Evolutionary conservation across 2,113 vertebrate genomes (phyloP).

Genomic region (Labrus mixtus): DNA sequence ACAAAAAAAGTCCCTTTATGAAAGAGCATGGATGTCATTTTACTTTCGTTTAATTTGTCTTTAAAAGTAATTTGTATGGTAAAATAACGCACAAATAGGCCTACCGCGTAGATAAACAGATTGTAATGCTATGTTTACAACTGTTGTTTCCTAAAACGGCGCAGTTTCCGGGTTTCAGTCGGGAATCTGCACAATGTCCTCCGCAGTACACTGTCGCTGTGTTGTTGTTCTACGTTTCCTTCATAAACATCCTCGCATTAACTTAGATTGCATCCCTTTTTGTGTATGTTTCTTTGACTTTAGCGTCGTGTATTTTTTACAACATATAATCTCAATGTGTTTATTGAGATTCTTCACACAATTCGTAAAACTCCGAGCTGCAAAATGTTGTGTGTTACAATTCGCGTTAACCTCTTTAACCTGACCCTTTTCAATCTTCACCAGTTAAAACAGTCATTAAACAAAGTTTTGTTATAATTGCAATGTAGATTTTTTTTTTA

Average conservation of each 20-base stretch:
- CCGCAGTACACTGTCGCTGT: background rate
- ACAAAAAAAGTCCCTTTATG: too few species aligned
- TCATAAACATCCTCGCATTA: background rate
- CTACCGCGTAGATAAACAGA: background rate
- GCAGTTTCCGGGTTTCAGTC: slow-evolving; percentile 21
- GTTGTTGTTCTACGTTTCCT: too few species aligned
- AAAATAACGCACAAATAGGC: too few species aligned
- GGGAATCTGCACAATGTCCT: too few species aligned
- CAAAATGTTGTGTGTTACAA: too few species aligned
- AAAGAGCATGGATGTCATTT: too few species aligned
- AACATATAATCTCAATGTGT: too few species aligned
- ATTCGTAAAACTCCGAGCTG: too few species aligned
- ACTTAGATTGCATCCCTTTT: background rate
- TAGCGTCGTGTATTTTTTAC: background rate
- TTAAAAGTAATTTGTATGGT: too few species aligned
- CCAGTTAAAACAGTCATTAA: background rate
- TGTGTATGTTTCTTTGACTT: too few species aligned
- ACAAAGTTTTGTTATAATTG: background rate
- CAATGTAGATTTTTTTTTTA: background rate
- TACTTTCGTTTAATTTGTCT: too few species aligned
- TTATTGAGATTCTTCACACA: too few species aligned
- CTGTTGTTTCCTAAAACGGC: background rate
- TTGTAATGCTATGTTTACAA: background rate
- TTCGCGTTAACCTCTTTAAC: background rate
- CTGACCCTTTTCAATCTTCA: background rate